phyloP scores from a whole-genome alignment of 2,888 invertebrate species.

The Amaurobius ferox region DNA sequence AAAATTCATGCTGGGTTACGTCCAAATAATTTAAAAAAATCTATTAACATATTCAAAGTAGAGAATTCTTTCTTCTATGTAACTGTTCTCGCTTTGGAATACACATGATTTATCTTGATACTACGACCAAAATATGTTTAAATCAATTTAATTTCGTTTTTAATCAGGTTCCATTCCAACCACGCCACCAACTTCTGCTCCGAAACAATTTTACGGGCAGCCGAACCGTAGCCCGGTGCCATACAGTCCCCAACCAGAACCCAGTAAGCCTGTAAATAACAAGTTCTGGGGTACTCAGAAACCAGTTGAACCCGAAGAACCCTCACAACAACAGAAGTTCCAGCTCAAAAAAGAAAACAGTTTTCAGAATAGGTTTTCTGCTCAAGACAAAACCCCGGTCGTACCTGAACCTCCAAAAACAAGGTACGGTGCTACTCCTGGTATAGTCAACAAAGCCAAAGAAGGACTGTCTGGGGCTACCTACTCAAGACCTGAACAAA shows the following conservation, averaged over 20 bases:
- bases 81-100: too few relatives aligned
- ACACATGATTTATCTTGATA: too few relatives aligned
- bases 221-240: constrained; percentile 50
- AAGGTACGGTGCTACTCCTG: constrained; percentile 51
- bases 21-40: too few relatives aligned
- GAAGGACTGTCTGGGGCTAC: constrained; percentile 52
- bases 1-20: too few relatives aligned
- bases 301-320: constrained; percentile 24
- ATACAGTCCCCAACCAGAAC: constrained; percentile 11
- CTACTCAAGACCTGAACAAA: constrained; percentile 26
- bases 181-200: constrained; percentile 15
- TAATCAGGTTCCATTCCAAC: constrained; percentile 23
- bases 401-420: constrained; percentile 20
- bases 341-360: constrained; percentile 57
- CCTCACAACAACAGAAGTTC: constrained; percentile 33
- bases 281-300: constrained; percentile 37
- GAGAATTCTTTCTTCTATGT: too few relatives aligned
- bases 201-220: constrained; percentile 43
- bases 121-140: too few relatives aligned
- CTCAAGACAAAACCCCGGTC: constrained; percentile 15
- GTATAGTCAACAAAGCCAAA: constrained; percentile 67
- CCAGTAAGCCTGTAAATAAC: constrained; percentile 17
- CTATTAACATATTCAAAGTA: too few relatives aligned
- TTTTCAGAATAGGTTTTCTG: constrained; percentile 22
- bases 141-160: too few relatives aligned